Evolutionary conservation across 2,888 invertebrate genomes (phyloP).

Genomic region (Pherbina coryleti): DNA sequence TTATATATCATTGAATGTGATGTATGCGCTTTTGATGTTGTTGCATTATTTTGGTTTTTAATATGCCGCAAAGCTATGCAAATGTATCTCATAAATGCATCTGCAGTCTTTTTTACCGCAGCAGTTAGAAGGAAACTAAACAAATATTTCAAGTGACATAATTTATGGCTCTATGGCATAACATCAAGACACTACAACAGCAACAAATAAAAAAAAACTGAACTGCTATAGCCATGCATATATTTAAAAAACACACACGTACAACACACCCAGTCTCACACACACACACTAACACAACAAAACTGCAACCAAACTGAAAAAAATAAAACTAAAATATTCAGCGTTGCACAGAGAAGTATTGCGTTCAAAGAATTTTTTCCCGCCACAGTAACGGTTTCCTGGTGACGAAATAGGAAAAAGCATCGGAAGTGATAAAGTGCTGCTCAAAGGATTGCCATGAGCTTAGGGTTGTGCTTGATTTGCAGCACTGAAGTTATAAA

Average conservation of each 20-base stretch:
- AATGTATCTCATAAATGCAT: constrained; percentile 4
- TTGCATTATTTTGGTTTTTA: not conserved
- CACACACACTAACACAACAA: not conserved
- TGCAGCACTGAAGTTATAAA: too few relatives aligned
- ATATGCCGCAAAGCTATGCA: not conserved
- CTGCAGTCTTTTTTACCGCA: constrained; percentile 17
- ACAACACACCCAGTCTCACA: not conserved
- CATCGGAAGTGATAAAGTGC: too few relatives aligned
- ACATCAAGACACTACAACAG: not conserved
- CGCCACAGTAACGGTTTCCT: not conserved
- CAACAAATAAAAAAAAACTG: not conserved
- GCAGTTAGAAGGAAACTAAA: constrained; percentile 9
- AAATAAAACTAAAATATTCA: not conserved
- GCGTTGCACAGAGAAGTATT: not conserved
- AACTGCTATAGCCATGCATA: not conserved
- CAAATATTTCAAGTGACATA: constrained; percentile 20
- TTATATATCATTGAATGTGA: constrained; percentile 10
- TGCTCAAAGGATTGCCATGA: too few relatives aligned
- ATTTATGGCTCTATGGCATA: constrained; percentile 12
- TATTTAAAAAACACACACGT: too few relatives aligned
- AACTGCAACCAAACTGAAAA: not conserved
- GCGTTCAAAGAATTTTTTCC: not conserved
- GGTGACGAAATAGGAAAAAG: too few relatives aligned
- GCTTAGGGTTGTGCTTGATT: too few relatives aligned
- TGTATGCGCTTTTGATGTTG: not conserved